Base-by-base conservation (phyloP, 2,797 vertebrate genomes). In the Taeniopygia guttata region DNA sequence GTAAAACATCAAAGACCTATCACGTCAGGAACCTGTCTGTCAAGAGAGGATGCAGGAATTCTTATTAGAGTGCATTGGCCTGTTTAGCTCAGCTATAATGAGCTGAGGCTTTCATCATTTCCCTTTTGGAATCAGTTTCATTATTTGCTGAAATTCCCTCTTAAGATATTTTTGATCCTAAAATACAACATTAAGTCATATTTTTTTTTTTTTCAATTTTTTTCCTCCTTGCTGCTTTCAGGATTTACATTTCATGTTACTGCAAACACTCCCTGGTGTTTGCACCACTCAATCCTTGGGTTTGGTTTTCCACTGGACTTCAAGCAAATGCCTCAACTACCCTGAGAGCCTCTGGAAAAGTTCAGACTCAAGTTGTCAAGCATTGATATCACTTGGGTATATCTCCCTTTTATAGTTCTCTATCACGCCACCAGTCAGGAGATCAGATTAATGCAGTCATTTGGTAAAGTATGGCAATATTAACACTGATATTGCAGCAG, bases 31-130 rank as follows among this genome's bases (percentile, higher is more conserved):
- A 43, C 43, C 63, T 0, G 4, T 58, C 66, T 68, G 69, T 94
- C 91, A 93, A 26, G 64, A 79, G 55, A 72, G 40, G 84, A 81
- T 87, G 89, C 89, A 76, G 81, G 82, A 84, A 78, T 86, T 87
- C 62, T 77, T 74, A 83, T 77, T 75, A 73, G 51, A 79, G 49
- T 54, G 51, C 87, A 79, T 49, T 90, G 87, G 72, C 73, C 92
- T 91, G 76, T 67, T 95, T 92, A 87, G 64, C 72, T 95, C 85
- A 88, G 59, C 42, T 81, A 63, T 78, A 88, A 81, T 78, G 82
- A 93, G 84, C 89, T 59, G 48, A 86, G 36, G 55, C 79, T 96
- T 95, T 95, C 82, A 96, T 94, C 70, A 83, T 80, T 83, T 87
- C 68, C 56, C 27, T 78, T 87, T 62, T 34, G 34, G 78, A 94